These are phyloP conservation scores for Schizotus pectinicornis DNA, from an alignment of 2,888 invertebrate species.

Conservation along the genomic window DNA sequence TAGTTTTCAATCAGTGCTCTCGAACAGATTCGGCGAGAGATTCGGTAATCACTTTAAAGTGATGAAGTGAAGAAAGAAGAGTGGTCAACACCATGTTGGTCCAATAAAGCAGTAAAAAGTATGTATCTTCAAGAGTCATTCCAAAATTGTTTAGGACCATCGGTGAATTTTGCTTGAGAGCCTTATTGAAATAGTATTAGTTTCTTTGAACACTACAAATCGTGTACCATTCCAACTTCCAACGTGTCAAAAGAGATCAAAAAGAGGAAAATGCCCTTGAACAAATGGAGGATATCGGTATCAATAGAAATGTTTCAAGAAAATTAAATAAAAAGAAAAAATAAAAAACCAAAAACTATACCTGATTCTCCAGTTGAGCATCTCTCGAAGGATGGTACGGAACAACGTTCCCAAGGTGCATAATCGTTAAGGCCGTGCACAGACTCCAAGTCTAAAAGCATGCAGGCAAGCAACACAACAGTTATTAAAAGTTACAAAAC, in stretches of 20 bases:
- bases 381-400: constrained; percentile 48
- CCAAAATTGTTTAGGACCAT: no score
- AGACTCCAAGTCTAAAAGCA: constrained; percentile 42
- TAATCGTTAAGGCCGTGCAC: constrained; percentile 38
- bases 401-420: constrained; percentile 54
- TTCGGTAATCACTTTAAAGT: no score
- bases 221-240: not conserved
- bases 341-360: constrained; percentile 50
- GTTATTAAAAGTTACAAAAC: no score
- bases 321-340: not conserved
- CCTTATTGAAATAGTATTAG: not conserved
- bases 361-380: constrained; percentile 51
- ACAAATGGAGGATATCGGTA: not conserved
- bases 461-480: constrained; percentile 24
- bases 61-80: no score
- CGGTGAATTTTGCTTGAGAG: no score
- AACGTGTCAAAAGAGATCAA: no score
- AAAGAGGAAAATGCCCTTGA: not conserved
- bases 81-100: no score
- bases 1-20: no score
- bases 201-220: not conserved
- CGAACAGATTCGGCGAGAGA: no score
- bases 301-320: not conserved
- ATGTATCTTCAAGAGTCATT: no score
- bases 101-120: no score